phyloP scores from a whole-genome alignment of 1,140 invertebrate species.

The Ceratitis capitata region DNA sequence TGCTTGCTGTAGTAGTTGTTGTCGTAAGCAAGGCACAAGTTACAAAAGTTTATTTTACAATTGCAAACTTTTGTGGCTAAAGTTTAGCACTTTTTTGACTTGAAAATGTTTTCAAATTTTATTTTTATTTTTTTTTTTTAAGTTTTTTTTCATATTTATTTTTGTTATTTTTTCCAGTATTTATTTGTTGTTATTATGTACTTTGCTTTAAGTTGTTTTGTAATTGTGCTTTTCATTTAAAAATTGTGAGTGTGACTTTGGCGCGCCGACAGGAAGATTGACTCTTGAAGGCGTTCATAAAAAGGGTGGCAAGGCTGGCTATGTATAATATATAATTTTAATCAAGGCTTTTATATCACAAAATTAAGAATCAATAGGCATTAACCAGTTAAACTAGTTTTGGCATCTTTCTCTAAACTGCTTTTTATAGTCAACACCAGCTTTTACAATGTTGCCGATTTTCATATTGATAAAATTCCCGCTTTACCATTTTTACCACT shows the following conservation, averaged over 20 bases:
- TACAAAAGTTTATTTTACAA: slow-evolving; percentile 35
- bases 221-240: slow-evolving; percentile 19
- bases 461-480: too few species aligned
- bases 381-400: too few species aligned
- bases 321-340: too few species aligned
- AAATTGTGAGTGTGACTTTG: background rate
- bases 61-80: slow-evolving; percentile 18
- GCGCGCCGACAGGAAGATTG: background rate
- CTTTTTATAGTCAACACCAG: too few species aligned
- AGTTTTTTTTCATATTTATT: background rate
- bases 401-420: too few species aligned
- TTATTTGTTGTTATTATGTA: slow-evolving; percentile 11
- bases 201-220: slow-evolving; percentile 12
- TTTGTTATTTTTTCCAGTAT: background rate
- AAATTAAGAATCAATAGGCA: too few species aligned
- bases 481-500: too few species aligned
- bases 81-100: slow-evolving; percentile 23
- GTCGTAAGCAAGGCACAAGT: slow-evolving; percentile 20
- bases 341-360: too few species aligned
- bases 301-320: too few species aligned
- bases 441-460: too few species aligned
- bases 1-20: background rate
- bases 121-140: background rate
- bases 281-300: background rate
- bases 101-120: slow-evolving; percentile 25